Evolutionary conservation across 1,140 invertebrate genomes (phyloP).

Genomic region (Microplitis mediator): DNA sequence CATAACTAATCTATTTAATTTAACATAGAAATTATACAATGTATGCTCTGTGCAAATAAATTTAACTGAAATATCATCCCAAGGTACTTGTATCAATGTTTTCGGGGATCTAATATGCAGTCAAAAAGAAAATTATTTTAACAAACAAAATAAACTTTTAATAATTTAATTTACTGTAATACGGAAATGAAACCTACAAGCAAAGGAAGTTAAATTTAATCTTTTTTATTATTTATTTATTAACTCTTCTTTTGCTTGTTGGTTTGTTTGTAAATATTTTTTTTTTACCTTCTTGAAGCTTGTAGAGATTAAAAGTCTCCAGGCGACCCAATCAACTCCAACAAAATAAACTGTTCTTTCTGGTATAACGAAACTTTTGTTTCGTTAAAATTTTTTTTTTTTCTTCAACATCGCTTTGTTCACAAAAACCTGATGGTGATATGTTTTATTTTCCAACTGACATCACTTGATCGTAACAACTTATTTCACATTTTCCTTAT

Average conservation of each 20-base stretch:
- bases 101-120: too few relatives aligned
- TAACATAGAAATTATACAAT: too few relatives aligned
- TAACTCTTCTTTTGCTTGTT: background rate
- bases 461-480: background rate
- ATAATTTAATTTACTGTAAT: background rate
- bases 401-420: background rate
- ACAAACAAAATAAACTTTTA: too few relatives aligned
- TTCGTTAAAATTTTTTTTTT: background rate
- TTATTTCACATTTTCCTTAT: constrained; percentile 6
- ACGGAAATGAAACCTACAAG: background rate
- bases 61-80: too few relatives aligned
- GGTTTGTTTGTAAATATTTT: too few relatives aligned
- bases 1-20: too few relatives aligned
- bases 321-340: constrained; percentile 16
- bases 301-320: constrained; percentile 14
- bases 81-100: too few relatives aligned
- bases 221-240: constrained; percentile 9
- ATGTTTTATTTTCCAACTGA: constrained; percentile 3
- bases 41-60: too few relatives aligned
- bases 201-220: constrained; percentile 17
- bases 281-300: background rate
- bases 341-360: constrained; percentile 11
- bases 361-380: background rate
- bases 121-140: too few relatives aligned
- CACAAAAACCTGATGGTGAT: background rate